Evolutionary conservation across 2,888 invertebrate species (phyloP).

Genomic region (Frankliniella fusca): DNA sequence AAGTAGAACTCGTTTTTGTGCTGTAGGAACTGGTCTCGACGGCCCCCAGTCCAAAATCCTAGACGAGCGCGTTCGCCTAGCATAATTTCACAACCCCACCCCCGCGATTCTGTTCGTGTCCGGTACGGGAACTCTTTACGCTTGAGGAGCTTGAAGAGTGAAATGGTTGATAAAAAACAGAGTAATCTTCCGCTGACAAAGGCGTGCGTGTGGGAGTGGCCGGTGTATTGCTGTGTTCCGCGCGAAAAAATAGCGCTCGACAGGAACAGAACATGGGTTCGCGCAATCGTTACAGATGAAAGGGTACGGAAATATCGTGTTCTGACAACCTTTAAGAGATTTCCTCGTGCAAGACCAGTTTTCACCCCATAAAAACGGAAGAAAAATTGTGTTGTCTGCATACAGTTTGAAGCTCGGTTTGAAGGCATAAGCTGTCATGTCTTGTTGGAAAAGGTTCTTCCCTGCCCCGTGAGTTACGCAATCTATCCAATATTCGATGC

Average conservation of each 20-base stretch:
- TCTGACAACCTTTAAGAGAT: not conserved
- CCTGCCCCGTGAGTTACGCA: no score
- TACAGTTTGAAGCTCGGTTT: no score
- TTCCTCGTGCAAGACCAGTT: not conserved
- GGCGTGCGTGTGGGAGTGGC: not conserved
- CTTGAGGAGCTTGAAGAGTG: not conserved
- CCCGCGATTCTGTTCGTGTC: not conserved
- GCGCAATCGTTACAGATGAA: not conserved
- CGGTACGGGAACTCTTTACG: not conserved
- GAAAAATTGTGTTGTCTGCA: not conserved
- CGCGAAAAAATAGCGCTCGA: no score
- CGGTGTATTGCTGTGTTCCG: not conserved
- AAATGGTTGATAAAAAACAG: not conserved
- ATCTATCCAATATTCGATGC: no score
- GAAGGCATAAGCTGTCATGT: no score
- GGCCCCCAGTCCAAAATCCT: no score
- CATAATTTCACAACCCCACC: not conserved
- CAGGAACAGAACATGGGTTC: not conserved
- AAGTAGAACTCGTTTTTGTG: not conserved
- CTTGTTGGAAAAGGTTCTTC: no score
- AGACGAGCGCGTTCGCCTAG: not conserved
- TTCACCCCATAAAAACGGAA: not conserved
- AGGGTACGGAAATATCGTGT: not conserved
- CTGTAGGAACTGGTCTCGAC: not conserved
- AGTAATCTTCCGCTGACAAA: not conserved